Base-by-base conservation (phyloP, 30 jellyfish, hydroid and myxozoan species). In the Morbakka virulenta region DNA sequence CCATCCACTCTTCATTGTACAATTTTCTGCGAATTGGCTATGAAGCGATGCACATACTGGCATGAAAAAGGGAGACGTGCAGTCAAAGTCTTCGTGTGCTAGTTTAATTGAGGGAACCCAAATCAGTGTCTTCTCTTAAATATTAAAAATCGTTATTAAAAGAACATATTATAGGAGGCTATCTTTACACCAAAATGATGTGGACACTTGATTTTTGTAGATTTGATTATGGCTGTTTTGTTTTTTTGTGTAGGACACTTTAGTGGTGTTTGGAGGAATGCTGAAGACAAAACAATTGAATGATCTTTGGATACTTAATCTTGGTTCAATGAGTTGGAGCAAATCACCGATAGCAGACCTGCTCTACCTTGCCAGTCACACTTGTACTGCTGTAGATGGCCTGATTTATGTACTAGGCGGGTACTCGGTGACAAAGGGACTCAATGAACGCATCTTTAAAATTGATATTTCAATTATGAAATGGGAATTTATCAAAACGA, bases 381-480 rank as follows among this genome's bases (percentile, higher is more conserved):
- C 96, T 1, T 92, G 98, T 62, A 92, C 96, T 33, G 22, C 80
- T 74, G 89, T 85, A n/a, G 82, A 66, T 1, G 74, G 76, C 51
- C 22, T 35, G 9, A 33, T 92, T 71, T 92, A 79, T 71, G 68
- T 92, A 20, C 68, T 85, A 32, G 98, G 98, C 21, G 98, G 98
- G n/a, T 79, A 61, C 74, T 25, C 51, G 34, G 61, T 57, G 12
- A 14, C 52, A 0, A 87, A 74, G 20, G 89, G 94, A 26, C 61
- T 83, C 24, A 74, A 71, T 63, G 96, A 84, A 67, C 50, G 24
- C 28, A 23, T 83, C 0, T 30, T 74, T 22, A 64, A 52, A 31
- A 67, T 92, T 22, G 70, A 92, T 24, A 50, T 92, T 62, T 35
- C 67, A 1, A 32, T 82, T 3, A 52, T 50, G 35, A 65, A 64